Evolutionary conservation across 1,140 invertebrate genomes (phyloP), one percentile per base, ranked within the genome.

Genomic region (Neodiprion fabricii): DNA sequence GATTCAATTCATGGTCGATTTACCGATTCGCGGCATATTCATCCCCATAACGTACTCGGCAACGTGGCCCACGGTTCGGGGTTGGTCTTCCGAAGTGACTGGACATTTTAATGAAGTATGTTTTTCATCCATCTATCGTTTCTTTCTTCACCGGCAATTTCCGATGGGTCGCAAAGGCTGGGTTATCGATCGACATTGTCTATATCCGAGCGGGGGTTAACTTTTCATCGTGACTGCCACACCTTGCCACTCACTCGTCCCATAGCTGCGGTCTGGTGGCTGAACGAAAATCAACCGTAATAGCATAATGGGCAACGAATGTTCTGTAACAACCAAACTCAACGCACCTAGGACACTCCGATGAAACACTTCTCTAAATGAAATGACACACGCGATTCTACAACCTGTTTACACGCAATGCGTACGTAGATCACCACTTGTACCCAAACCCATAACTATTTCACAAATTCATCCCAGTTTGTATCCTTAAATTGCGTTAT

Each of bases 261-360:
- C 75, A 76, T 80, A 78, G 79, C 81, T 80, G 75, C 75, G 75
- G 77, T 12, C 53, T 76, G 76, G 74, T 80, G 76, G 78, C 85
- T 85, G 79, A 79, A 84, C 77, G 79, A 86, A 86, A 86, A 86
- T 83, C 76, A 85, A 85, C 75, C 80, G 79, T 87, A 86, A 87
- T 88, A 78, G 84, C 80, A 79, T 86, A 86, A 85, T 87, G 83
- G 84, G 79, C 53, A 17, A 61, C 53, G 11, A 40, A 17, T 53
- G 12, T 72, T 70, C 74, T 67, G 67, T 73, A 78, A 75, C 70
- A 72, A 70, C 76, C 65, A 76, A 79, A 77, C 81, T 79, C 76
- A 76, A 82, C 49, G 50, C 8, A 9, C 53, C 3, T 61, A 61
- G 80, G 81, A 82, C 80, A 78, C 80, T 79, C 78, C 72, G 75